These are phyloP conservation scores for Cantharis rufa DNA, from an alignment of 2,888 invertebrate species.

Conservation along the genomic window DNA sequence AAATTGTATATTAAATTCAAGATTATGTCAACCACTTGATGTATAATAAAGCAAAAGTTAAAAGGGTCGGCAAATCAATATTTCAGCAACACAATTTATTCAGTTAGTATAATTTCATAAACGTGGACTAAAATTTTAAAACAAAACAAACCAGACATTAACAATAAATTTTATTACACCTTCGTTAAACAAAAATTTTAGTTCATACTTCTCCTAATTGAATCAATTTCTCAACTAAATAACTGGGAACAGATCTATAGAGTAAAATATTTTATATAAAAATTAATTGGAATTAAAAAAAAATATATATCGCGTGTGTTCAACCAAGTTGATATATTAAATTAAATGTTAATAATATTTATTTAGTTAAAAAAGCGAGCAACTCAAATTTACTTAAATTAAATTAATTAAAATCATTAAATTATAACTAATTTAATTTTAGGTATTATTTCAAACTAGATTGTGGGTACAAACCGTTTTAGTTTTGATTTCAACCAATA, in stretches of 20 bases:
- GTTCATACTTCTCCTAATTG: background rate
- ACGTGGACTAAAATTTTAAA: background rate
- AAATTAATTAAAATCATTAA: background rate
- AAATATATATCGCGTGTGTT: too few species aligned
- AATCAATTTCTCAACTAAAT: background rate
- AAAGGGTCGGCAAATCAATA: background rate
- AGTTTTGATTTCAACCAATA: background rate
- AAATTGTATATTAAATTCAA: background rate
- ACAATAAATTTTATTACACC: background rate
- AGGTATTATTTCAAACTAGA: background rate
- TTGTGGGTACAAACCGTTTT: background rate
- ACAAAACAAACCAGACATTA: background rate
- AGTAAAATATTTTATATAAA: background rate
- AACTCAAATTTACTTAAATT: background rate
- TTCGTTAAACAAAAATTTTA: background rate
- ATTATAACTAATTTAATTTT: background rate
- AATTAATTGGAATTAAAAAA: background rate
- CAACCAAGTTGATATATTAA: too few species aligned
- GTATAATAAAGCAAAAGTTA: background rate
- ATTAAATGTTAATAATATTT: too few species aligned
- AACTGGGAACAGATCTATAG: background rate
- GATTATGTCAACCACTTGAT: constrained; percentile 1
- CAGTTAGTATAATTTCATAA: background rate
- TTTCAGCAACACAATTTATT: background rate
- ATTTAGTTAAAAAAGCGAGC: too few species aligned